Evolutionary conservation across 1,140 invertebrate species (phyloP).

Genomic region (Radopholus similis): DNA sequence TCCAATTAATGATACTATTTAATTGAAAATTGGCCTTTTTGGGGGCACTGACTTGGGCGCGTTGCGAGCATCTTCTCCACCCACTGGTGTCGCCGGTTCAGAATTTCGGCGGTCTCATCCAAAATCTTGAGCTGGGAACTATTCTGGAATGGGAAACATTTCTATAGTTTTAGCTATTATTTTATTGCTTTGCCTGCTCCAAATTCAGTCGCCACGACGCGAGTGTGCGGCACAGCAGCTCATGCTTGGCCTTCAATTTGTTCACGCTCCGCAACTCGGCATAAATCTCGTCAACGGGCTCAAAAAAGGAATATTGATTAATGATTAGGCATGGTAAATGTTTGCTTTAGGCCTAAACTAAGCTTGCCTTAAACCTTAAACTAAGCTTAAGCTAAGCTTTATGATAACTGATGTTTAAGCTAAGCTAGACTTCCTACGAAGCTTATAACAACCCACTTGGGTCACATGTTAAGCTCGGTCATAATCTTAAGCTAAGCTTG

Average conservation of each 20-base stretch:
- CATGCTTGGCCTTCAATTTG: constrained; percentile 13
- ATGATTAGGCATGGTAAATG: too few relatives aligned
- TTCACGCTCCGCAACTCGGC: constrained; percentile 17
- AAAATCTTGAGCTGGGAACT: constrained; percentile 21
- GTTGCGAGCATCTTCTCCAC: constrained; percentile 10
- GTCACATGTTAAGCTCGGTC: too few relatives aligned
- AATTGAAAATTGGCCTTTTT: too few relatives aligned
- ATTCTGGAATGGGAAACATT: constrained; percentile 11
- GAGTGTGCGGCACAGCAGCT: constrained; percentile 21
- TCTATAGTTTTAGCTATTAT: neutral
- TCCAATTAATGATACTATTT: too few relatives aligned
- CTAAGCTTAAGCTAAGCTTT: too few relatives aligned
- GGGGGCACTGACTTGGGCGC: too few relatives aligned
- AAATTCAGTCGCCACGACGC: constrained; percentile 7
- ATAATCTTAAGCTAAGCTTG: too few relatives aligned
- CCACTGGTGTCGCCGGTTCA: constrained; percentile 4
- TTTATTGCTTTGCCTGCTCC: constrained; percentile 11
- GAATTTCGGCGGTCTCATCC: constrained; percentile 5
- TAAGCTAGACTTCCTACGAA: too few relatives aligned
- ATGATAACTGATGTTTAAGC: too few relatives aligned
- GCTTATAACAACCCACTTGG: too few relatives aligned
- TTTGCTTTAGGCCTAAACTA: too few relatives aligned
- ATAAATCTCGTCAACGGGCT: constrained; percentile 20
- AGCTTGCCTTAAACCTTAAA: too few relatives aligned
- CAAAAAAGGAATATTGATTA: constrained; percentile 9